phyloP scores from a whole-genome alignment of 2,888 invertebrate species.

The Ophioninae sp. region DNA sequence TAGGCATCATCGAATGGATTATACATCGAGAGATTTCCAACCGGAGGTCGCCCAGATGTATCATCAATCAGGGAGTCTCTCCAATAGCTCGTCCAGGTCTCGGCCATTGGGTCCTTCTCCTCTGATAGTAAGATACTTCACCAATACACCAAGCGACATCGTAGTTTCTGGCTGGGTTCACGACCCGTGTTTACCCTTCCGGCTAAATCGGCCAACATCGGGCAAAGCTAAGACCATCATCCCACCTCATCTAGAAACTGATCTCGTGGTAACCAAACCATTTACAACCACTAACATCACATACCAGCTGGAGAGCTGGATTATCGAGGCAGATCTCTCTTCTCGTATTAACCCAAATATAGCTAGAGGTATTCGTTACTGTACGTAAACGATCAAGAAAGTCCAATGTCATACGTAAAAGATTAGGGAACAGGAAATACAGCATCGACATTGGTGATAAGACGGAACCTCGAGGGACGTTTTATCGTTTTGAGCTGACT shows the following conservation, averaged over 20 bases:
- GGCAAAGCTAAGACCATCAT: conserved; percentile 39
- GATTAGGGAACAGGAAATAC: conserved; percentile 24
- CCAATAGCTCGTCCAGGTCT: background rate
- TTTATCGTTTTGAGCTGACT: conserved; percentile 37
- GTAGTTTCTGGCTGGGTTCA: conserved; percentile 37
- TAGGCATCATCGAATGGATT: conserved; percentile 24
- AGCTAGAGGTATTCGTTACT: background rate
- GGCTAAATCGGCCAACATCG: conserved; percentile 44
- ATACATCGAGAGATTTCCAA: conserved; percentile 19
- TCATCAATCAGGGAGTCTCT: conserved; percentile 5
- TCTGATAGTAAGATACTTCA: conserved; percentile 12
- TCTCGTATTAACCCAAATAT: conserved; percentile 43
- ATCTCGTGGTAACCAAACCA: conserved; percentile 42
- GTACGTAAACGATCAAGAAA: conserved; percentile 21
- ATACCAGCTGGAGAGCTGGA: conserved; percentile 21
- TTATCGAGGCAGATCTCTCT: conserved; percentile 26
- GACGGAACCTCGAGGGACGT: conserved; percentile 47
- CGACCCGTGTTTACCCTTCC: conserved; percentile 50
- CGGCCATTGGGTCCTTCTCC: conserved; percentile 5
- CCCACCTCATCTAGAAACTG: conserved; percentile 36
- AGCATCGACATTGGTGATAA: conserved; percentile 50
- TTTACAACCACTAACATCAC: conserved; percentile 52
- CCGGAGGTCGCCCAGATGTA: conserved; percentile 21
- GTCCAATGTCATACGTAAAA: conserved; percentile 14
- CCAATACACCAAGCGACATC: conserved; percentile 9